These are phyloP conservation scores for Tadarida brasiliensis DNA, from an alignment of 2,797 vertebrate genomes.

Conservation along the genomic window DNA sequence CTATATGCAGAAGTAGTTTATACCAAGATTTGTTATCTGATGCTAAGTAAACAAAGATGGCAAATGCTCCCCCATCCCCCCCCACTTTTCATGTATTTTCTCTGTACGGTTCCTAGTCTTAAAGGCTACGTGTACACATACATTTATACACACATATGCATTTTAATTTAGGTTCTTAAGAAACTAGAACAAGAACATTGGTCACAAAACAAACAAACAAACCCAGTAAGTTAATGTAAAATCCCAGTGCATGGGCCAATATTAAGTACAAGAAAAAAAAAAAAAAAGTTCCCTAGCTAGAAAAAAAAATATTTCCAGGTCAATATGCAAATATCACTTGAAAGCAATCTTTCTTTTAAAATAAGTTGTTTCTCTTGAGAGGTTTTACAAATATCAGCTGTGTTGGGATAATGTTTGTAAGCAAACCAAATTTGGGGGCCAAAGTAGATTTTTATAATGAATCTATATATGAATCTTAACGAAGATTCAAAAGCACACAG, in stretches of 20 bases:
- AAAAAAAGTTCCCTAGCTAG: neutral
- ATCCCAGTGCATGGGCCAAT: neutral
- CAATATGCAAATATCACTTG: constrained; percentile 31
- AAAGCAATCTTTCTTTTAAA: constrained; percentile 56
- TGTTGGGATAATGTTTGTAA: constrained; percentile 76
- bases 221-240: neutral
- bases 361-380: constrained; percentile 62
- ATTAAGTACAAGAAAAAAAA: neutral
- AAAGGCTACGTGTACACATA: neutral
- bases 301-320: constrained; percentile 48
- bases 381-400: constrained; percentile 75
- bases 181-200: neutral
- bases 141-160: neutral
- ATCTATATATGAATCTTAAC: constrained; percentile 71
- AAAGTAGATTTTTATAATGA: constrained; percentile 71
- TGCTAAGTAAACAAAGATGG: neutral
- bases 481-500: constrained; percentile 74
- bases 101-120: neutral
- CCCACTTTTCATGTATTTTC: neutral
- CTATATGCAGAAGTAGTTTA: neutral
- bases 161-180: neutral
- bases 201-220: neutral
- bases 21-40: neutral
- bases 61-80: neutral
- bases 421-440: constrained; percentile 69